Base-by-base conservation (phyloP, 2,797 vertebrate species). In the Centropyge bicolor region DNA sequence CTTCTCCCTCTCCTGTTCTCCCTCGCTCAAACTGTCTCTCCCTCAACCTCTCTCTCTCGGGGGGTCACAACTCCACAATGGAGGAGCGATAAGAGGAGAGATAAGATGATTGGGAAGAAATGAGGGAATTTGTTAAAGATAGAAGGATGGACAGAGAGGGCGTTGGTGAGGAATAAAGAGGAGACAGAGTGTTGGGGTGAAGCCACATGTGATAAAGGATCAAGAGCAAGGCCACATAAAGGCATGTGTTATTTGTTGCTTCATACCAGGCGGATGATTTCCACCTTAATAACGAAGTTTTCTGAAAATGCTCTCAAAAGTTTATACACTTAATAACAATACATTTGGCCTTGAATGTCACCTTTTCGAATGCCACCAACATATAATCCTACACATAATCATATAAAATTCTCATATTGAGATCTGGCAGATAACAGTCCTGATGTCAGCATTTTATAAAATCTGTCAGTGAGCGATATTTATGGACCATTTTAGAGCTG, bases 41-140 rank as follows among this genome's bases (percentile, higher is more conserved):
- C 46, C 72, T 73, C 73, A 45, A 40, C 70, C 80, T 67, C 84
- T 51, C 63, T 45, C 67, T 72, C 43, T 80, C 20, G 19, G 55
- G 74, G 82, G 86, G 87, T 87, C 91, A 90, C 70, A 74, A 40
- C 78, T 67, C 67, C 84, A 80, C 84, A 82, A 80, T 76, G 71
- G 80, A 70, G 78, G 63, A 46, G 52, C 3, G 84, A 92, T 88
- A 83, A 86, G 80, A 83, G 43, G 64, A 75, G 78, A 60, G 91
- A 92, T 92, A 64, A 78, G 70, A 83, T 73, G 87, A 91, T 86
- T 82, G 86, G 73, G 83, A 80, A 85, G 84, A 91, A 89, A 93
- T 86, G 79, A 91, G 84, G 78, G 75, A 86, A 89, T 91, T 88
- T 87, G 80, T 86, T 89, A 86, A 91, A 89, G 83, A 86, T 45